Base-by-base conservation (phyloP, 1,140 invertebrate species). In the Heliconius congener region DNA sequence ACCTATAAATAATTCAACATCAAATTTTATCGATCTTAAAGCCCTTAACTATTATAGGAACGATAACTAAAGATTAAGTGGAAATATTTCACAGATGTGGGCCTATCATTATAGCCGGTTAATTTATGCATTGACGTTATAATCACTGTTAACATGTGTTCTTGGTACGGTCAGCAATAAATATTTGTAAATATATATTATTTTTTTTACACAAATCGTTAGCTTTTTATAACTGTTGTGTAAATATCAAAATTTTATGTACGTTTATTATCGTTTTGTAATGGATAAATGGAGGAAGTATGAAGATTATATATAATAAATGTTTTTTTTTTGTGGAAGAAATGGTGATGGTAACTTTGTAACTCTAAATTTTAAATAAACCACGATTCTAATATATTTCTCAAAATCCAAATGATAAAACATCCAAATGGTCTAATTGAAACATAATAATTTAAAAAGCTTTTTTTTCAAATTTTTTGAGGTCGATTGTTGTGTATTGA, bases 11-110 rank as follows among this genome's bases (percentile, higher is more conserved):
- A 73, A 73, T 50, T 30, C 39, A 73, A 66, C 34, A 73, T 39
- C 71, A 82, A 76, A 39, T 76, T 79, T 82, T 76, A 82, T 82
- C 37, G 81, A 71, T 73, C n/a, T 34, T 23, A 66, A 79, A 74
- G 19, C 77, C 74, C 77, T 72, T 73, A 37, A 78, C 77, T 75
- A 81, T 74, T 72, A 75, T 50, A 72, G 60, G 34, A 66, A 66
- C 76, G 72, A 77, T 81, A 81, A 77, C 76, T 23, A 72, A 57
- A 74, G 80, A 81, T 81, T 77, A 81, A 78, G 72, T 78, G 27
- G 76, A 81, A 76, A 77, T 81, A 77, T 74, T 81, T 74, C 73
- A 81, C 76, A 81, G 76, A 81, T 77, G 80, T 77, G 76, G 52
- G 42, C 50, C 74, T 80, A 80, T 80, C 74, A 80, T 80, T 80